A percentile compares a stretch with the other conserved stretches of the same genome.
Evolutionary conservation across 2,113 vertebrate genomes (phyloP).

Genomic region (Dasyprocta punctata): DNA sequence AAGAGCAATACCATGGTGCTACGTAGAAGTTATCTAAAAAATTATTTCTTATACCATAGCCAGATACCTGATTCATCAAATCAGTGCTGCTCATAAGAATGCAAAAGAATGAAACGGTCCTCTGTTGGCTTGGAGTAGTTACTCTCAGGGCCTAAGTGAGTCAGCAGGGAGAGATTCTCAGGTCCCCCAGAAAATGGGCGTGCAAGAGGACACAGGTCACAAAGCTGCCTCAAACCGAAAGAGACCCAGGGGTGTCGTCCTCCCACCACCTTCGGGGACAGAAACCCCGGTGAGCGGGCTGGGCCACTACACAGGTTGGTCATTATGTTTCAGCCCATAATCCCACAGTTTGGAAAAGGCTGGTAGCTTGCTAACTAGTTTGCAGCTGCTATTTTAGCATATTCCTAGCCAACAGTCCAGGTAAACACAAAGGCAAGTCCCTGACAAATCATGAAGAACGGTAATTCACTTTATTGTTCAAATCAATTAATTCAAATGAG

Average conservation of each 20-base stretch:
- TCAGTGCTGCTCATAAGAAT: not conserved
- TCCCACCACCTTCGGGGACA: not conserved
- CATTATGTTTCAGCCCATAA: not conserved
- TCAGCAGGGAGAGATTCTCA: not conserved
- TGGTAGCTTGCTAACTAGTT: not conserved
- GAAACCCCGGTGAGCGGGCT: not conserved
- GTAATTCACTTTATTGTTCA: not conserved
- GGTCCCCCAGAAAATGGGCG: not conserved
- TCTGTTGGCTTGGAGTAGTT: not conserved
- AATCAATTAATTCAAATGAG: not conserved
- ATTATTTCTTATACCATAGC: not conserved
- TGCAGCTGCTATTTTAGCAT: not conserved
- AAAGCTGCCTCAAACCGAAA: not conserved
- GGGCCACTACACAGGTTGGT: not conserved
- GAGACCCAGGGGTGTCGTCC: not conserved
- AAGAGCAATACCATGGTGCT: not conserved
- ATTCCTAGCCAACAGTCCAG: not conserved
- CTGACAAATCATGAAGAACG: not conserved
- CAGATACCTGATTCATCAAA: not conserved
- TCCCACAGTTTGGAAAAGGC: not conserved
- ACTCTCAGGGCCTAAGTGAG: not conserved
- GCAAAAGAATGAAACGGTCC: not conserved
- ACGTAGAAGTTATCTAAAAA: not conserved
- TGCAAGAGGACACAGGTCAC: not conserved
- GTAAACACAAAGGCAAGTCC: not conserved